These are phyloP conservation scores for Catamblyrhynchus diadema DNA, from an alignment of 2,797 vertebrate genomes.

Conservation along the genomic window DNA sequence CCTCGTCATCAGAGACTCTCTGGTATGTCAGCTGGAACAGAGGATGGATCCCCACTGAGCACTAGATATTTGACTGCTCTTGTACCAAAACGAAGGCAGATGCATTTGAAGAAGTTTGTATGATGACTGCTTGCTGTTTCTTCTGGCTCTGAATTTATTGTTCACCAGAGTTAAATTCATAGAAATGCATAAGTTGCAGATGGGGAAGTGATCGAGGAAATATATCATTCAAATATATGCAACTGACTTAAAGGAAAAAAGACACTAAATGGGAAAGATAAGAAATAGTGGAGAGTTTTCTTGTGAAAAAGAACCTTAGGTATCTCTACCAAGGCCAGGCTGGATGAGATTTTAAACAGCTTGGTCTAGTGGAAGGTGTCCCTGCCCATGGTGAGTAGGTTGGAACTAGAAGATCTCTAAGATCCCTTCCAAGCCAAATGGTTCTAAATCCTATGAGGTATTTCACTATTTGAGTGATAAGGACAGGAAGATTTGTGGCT, in stretches of 20 bases:
- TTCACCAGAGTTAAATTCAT: constrained; percentile 3
- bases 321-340: background rate
- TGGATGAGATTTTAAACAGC: background rate
- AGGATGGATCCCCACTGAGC: background rate
- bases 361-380: background rate
- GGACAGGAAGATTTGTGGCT: constrained; percentile 61
- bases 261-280: background rate
- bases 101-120: background rate
- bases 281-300: background rate
- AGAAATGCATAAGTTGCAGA: background rate
- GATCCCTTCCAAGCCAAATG: background rate
- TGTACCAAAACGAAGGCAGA: background rate
- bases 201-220: background rate
- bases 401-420: background rate
- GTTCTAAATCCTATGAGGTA: background rate
- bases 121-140: background rate
- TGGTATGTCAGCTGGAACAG: background rate
- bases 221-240: background rate
- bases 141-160: constrained; percentile 21
- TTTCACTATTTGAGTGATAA: constrained; percentile 66
- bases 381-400: rapidly evolving
- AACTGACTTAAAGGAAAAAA: background rate
- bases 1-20: background rate
- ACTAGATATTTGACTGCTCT: background rate
- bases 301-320: background rate